Evolutionary conservation across 2,888 invertebrate genomes (phyloP).

Genomic region (Protonemura montana): DNA sequence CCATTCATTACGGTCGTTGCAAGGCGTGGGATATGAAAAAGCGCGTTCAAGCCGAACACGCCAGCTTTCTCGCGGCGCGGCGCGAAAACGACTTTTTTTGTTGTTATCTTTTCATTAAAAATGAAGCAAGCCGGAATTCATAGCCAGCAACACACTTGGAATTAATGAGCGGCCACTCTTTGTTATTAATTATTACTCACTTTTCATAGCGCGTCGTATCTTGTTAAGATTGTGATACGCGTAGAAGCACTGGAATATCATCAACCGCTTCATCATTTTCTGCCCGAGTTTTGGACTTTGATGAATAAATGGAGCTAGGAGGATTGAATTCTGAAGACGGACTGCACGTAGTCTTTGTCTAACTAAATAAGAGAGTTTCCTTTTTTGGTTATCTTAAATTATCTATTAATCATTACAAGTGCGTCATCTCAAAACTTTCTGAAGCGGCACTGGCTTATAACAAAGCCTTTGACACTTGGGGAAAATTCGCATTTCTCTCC

Average conservation of each 20-base stretch:
- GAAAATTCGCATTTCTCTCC: neutral
- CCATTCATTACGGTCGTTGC: neutral
- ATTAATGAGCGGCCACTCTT: slow-evolving; percentile 2
- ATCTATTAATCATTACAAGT: neutral
- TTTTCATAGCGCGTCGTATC: neutral
- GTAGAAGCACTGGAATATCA: neutral
- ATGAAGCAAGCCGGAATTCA: neutral
- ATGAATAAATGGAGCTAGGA: neutral
- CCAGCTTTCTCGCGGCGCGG: neutral
- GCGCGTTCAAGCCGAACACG: neutral
- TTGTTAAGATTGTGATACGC: neutral
- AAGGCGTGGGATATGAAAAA: neutral
- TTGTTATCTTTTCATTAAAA: slow-evolving; percentile 2
- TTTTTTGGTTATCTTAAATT: neutral
- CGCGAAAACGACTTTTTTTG: neutral
- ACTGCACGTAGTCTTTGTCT: neutral
- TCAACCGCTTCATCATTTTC: neutral
- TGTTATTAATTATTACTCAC: neutral
- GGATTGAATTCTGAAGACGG: neutral
- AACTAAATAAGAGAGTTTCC: neutral
- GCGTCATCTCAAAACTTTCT: neutral
- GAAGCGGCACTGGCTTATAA: neutral
- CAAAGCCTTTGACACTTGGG: neutral
- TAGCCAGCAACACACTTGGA: neutral
- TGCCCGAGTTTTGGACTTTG: neutral